Evolutionary conservation across 2,888 invertebrate species (phyloP), one percentile per base, ranked within the genome.

Genomic region (Anoncus sp.): DNA sequence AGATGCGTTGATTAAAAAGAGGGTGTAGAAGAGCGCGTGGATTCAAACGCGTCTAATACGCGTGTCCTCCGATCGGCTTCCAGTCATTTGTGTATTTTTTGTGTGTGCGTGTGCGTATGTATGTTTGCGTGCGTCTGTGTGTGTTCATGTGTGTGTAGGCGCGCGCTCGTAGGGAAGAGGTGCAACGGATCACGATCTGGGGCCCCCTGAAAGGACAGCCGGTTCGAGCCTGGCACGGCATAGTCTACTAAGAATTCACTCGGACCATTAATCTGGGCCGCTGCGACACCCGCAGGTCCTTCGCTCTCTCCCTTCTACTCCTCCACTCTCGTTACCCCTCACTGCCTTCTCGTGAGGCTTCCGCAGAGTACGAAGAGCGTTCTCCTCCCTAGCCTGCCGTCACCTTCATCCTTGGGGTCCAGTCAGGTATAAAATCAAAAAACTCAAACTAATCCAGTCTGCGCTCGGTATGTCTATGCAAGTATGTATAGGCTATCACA

Each of bases 191-290:
- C 74, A 73, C 73, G 74, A 65, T 35, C 65, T 43, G 49, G 72
- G 59, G 69, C 67, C 40, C 45, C 53, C 24, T 24, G 43, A 60
- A 40, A 60, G 24, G 27, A 70, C 63, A 72, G 80, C 72, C 77
- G 74, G 72, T 71, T 75, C 55, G 67, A 57, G 51, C 63, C 69
- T 47, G 67, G 45, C 47, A 38, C 49, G 62, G 65, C 75, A 72
- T 79, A 87, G 87, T 85, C 87, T 89, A 89, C 88, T 87, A 86
- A 85, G 89, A 90, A 90, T 89, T 89, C 86, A 71, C 83, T 73
- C 85, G 85, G 86, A 89, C 89, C 89, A 90, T 90, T 89, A 89
- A 90, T 90, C 89, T 90, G 88, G 83, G 83, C 88, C 27, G 80
- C 83, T 84, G 88, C 87, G 89, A 89, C 90, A 90, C 88, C 85